These are phyloP conservation scores for Anomalospiza imberbis DNA, from an alignment of 2,797 vertebrate species.

Conservation along the genomic window DNA sequence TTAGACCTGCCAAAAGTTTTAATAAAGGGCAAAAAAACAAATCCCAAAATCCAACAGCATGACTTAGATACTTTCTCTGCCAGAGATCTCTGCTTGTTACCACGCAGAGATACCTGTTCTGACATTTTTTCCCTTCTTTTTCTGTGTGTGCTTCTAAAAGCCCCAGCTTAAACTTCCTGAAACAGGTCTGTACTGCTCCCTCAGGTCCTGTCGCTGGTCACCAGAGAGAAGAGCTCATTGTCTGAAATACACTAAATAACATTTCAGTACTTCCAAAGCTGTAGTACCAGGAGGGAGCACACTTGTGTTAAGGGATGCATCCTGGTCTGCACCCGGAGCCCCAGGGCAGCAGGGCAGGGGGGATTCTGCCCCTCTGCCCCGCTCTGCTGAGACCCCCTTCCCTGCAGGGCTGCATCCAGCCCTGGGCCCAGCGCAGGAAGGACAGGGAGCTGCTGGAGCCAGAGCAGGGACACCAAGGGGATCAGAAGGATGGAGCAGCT, in stretches of 20 bases:
- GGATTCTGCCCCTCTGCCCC: not conserved
- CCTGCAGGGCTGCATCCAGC: not conserved
- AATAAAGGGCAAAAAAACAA: not conserved
- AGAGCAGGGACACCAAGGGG: not conserved
- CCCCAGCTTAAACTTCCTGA: not conserved
- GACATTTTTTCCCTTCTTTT: not conserved
- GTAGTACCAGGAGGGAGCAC: not conserved
- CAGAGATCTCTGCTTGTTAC: not conserved
- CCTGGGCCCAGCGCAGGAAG: not conserved
- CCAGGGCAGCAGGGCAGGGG: not conserved
- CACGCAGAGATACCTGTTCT: not conserved
- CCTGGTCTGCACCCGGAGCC: not conserved
- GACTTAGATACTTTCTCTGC: not conserved
- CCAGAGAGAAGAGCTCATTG: not conserved
- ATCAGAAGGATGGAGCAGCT: not conserved
- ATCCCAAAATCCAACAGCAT: not conserved
- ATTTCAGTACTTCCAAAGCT: not conserved
- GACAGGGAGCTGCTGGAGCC: not conserved
- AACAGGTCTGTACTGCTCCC: not conserved
- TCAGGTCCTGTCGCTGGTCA: not conserved
- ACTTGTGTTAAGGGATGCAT: rapidly evolving
- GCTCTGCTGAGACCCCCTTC: not conserved
- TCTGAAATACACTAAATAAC: not conserved
- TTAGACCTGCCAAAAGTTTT: not conserved
- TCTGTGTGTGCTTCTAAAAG: not conserved